Evolutionary conservation across 2,113 vertebrate species (phyloP).

Genomic region (Eidolon helvum): DNA sequence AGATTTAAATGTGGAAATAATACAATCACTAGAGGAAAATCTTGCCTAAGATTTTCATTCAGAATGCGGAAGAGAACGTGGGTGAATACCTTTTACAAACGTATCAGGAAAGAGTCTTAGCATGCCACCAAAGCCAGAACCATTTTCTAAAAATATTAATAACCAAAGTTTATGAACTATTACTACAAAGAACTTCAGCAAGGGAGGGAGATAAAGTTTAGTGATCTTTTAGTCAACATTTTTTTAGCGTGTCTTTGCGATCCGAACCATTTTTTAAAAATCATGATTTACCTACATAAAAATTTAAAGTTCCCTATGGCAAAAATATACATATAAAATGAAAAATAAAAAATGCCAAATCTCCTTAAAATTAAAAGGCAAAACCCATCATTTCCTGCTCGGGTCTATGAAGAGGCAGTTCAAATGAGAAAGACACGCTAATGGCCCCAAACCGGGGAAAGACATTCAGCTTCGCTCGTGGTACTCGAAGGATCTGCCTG

Average conservation of each 20-base stretch:
- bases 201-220: no score
- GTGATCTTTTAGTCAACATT: no score
- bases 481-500: rapidly evolving
- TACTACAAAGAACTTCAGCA: no score
- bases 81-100: not conserved
- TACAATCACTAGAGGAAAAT: not conserved
- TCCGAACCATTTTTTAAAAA: not conserved
- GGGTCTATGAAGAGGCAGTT: not conserved
- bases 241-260: no score
- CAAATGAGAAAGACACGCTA: not conserved
- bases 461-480: not conserved
- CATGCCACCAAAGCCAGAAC: not conserved
- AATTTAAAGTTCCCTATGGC: not conserved
- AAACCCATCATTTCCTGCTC: not conserved
- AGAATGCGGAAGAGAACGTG: not conserved
- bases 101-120: not conserved
- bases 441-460: not conserved
- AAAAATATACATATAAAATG: not conserved
- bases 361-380: not conserved
- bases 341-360: not conserved
- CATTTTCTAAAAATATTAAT: no score
- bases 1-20: not conserved
- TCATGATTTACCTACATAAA: not conserved
- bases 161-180: no score
- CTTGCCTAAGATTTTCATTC: not conserved